phyloP scores from a whole-genome alignment of 2,888 invertebrate species.

The Dasypolia templi region DNA sequence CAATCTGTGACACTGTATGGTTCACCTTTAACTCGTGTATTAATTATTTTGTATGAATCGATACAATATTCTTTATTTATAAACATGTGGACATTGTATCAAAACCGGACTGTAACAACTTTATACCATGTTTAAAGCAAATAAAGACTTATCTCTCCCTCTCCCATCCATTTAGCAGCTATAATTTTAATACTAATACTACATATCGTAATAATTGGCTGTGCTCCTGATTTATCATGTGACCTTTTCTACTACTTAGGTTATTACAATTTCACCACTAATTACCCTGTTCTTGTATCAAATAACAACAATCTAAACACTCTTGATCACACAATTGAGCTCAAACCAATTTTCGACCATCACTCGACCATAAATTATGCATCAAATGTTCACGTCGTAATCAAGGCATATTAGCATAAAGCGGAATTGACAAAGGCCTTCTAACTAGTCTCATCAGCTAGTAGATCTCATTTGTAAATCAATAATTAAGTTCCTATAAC shows the following conservation, averaged over 20 bases:
- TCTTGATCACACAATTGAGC: conserved; percentile 12
- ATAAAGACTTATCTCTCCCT: too few species aligned
- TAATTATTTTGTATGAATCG: too few species aligned
- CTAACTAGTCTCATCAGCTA: conserved; percentile 66
- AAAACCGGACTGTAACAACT: too few species aligned
- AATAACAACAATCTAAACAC: conserved; percentile 23
- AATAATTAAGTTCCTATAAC: conserved; percentile 61
- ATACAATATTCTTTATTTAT: too few species aligned
- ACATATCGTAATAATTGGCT: conserved; percentile 3
- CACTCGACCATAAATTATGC: conserved; percentile 55
- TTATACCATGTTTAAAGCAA: too few species aligned
- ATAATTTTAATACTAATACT: neutral
- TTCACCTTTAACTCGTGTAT: too few species aligned
- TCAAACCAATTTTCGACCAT: conserved; percentile 59
- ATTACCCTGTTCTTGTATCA: conserved; percentile 17
- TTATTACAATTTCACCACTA: neutral
- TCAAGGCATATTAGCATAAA: conserved; percentile 73
- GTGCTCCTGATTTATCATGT: neutral
- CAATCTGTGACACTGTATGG: too few species aligned
- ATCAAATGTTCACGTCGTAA: conserved; percentile 65
- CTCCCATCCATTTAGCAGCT: neutral
- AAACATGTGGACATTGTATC: too few species aligned
- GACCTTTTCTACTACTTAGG: neutral
- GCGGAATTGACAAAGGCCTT: conserved; percentile 71
- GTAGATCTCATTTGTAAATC: conserved; percentile 64